Conservation (phyloP, 2,888 invertebrate genomes). For the Herminia tarsipennalis region DNA sequence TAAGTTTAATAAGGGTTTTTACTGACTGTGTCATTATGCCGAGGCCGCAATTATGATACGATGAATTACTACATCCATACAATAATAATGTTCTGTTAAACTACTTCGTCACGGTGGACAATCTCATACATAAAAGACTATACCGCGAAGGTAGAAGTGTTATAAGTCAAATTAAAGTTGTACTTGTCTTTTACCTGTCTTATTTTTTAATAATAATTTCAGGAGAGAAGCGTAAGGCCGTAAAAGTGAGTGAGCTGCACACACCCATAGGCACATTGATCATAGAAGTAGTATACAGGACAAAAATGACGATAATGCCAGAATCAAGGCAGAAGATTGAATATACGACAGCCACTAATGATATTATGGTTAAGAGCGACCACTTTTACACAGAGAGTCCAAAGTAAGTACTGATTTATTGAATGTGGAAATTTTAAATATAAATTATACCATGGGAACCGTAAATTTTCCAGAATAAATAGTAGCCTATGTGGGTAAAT, state of each 20-base stretch:
- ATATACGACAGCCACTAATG: constrained; percentile 52
- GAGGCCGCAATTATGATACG: too few relatives aligned
- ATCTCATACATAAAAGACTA: too few relatives aligned
- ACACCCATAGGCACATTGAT: constrained; percentile 94
- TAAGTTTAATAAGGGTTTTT: too few relatives aligned
- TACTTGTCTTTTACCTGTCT: background rate
- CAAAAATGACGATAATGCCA: constrained; percentile 96
- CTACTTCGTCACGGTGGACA: too few relatives aligned
- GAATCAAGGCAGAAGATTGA: constrained; percentile 88
- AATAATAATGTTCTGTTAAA: too few relatives aligned
- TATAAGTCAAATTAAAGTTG: too few relatives aligned
- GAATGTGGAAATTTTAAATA: background rate
- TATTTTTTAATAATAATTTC: constrained; percentile 31
- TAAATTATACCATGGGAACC: too few relatives aligned
- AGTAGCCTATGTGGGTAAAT: too few relatives aligned
- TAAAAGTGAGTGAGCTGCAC: constrained; percentile 93
- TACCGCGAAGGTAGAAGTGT: too few relatives aligned
- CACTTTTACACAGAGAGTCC: constrained; percentile 90
- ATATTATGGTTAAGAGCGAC: constrained; percentile 95
- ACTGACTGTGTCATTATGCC: too few relatives aligned
- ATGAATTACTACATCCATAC: too few relatives aligned
- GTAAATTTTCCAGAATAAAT: too few relatives aligned
- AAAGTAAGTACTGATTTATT: constrained; percentile 75
- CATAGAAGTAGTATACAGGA: constrained; percentile 94
- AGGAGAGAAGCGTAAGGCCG: constrained; percentile 93